Evolutionary conservation across 2,113 vertebrate species (phyloP), one percentile per base, ranked within the genome.

Genomic region (Sciurus niger): DNA sequence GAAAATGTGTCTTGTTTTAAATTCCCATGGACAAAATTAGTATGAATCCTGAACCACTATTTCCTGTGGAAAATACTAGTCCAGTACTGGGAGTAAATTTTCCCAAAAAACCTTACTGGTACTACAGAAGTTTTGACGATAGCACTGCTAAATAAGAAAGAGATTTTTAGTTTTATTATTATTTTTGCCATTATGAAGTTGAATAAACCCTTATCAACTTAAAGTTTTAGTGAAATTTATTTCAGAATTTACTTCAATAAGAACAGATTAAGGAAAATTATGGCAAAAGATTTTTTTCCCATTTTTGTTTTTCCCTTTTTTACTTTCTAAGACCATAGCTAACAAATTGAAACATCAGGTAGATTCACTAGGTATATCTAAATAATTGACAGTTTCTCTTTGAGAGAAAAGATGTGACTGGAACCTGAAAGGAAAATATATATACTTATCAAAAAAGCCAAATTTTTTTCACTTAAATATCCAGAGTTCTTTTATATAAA

Each of bases 41-140:
- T 96, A 93, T 95, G 96, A 96, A 65, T 88, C 77, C 80, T 72
- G 96, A 97, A 97, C 95, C 93, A 97, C 96, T 90, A 14, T 95
- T 98, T 97, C 96, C 97, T 97, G 96, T 98, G 97, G 97, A 98
- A 98, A 98, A 95, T 95, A 90, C 89, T 97, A 96, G 84, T 90
- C 93, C 90, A 97, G 92, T 92, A 84, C 68, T 93, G 89, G 80
- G 67, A 96, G 94, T 97, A 96, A 94, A 89, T 85, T 96, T 96
- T 95, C 53, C 46, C 55, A n/a, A 58, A 92, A 95, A 97, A 89
- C 78, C 14, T 93, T 95, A 46, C 55, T 96, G 67, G 37, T 85
- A 74, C 93, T 96, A 67, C 67, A 89, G 12, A 95, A 94, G 37
- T 88, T 94, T 92, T 84, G 25, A 96, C 25, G 90, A 74, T 70